Conservation (phyloP, 2,888 invertebrate genomes). For the Candidula unifasciata region DNA sequence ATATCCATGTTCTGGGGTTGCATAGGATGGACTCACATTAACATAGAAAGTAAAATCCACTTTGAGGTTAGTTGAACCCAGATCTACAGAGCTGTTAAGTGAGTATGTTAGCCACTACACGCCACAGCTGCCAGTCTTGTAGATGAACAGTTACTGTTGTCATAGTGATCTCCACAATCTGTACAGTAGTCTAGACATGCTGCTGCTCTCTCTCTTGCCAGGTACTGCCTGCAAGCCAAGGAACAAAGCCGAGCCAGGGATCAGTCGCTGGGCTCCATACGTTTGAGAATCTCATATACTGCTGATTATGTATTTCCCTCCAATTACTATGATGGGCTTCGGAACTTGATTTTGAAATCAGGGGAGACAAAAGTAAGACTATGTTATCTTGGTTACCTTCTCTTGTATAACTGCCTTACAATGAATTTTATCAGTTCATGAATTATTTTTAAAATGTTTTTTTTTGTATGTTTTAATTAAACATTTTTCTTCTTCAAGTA, state of each 20-base stretch:
- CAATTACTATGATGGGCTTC: conserved; percentile 87
- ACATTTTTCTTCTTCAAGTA: too few relatives aligned
- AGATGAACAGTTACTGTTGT: not conserved
- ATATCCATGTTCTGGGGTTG: too few relatives aligned
- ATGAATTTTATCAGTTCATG: too few relatives aligned
- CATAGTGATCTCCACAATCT: not conserved
- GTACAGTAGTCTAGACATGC: not conserved
- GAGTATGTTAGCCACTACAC: too few relatives aligned
- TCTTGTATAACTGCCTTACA: not conserved
- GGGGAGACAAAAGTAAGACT: conserved; percentile 82
- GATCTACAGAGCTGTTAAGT: too few relatives aligned
- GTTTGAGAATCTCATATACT: conserved; percentile 91
- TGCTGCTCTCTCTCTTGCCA: conserved; percentile 73
- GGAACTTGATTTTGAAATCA: conserved; percentile 87
- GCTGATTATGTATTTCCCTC: conserved; percentile 93
- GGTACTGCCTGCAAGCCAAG: conserved; percentile 88
- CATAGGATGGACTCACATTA: too few relatives aligned
- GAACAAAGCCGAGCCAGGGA: conserved; percentile 74
- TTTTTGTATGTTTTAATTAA: too few relatives aligned
- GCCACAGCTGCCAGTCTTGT: too few relatives aligned
- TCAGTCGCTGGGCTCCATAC: conserved; percentile 87
- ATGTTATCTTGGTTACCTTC: not conserved
- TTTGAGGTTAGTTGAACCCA: too few relatives aligned
- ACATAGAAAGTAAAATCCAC: too few relatives aligned
- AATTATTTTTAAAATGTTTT: too few relatives aligned